Conservation (phyloP, 2,888 invertebrate genomes). For the Bibio marci region DNA sequence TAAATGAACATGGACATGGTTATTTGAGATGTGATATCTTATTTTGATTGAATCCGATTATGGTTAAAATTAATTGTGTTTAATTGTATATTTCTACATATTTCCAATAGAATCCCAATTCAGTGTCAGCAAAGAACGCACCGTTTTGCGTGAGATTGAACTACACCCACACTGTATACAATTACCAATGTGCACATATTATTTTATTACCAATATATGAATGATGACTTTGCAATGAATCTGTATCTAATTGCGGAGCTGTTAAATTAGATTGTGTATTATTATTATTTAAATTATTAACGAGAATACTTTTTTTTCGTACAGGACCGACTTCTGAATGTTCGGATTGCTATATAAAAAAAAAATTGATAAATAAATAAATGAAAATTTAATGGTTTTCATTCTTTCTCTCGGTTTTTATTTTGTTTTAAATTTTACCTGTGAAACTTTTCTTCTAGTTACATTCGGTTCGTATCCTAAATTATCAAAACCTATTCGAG, state of each 20-base stretch:
- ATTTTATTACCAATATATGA: slow-evolving; percentile 13
- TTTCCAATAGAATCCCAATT: no score
- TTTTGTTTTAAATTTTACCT: slow-evolving; percentile 21
- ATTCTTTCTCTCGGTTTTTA: no score
- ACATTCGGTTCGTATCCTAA: slow-evolving; percentile 41
- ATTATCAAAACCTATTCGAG: slow-evolving; percentile 44
- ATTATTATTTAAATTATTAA: slow-evolving; percentile 30
- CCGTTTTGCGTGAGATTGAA: no score
- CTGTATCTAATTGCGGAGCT: slow-evolving; percentile 19
- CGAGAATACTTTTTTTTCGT: slow-evolving; percentile 52
- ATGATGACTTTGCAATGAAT: slow-evolving; percentile 25
- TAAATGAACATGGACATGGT: no score
- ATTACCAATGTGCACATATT: no score
- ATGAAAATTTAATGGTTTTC: slow-evolving; percentile 35
- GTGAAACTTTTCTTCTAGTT: slow-evolving; percentile 28
- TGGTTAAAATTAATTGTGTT: no score
- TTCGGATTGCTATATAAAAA: slow-evolving; percentile 31
- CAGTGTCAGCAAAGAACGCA: no score
- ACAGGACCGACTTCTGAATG: slow-evolving; percentile 48
- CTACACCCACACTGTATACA: no score
- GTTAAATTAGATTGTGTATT: slow-evolving; percentile 1
- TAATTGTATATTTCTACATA: no score
- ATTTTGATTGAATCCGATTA: no score
- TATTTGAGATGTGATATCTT: no score
- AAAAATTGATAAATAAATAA: slow-evolving; percentile 17